These are phyloP conservation scores for Entomyzon cyanotis DNA, from an alignment of 2,113 vertebrate species.

Conservation along the genomic window DNA sequence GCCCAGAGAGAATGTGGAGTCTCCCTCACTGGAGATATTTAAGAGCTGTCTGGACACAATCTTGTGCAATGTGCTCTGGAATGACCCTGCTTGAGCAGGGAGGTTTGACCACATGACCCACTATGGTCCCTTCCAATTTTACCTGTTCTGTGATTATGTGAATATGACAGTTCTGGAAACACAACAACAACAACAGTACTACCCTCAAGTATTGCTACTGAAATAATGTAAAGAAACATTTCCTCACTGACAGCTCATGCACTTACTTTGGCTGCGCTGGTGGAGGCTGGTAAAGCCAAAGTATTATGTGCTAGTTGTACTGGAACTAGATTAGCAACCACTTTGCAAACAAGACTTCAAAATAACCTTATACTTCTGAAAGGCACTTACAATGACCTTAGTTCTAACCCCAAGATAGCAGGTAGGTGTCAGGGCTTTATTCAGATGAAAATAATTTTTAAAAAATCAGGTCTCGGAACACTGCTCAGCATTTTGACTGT, in stretches of 20 bases:
- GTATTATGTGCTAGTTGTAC: neutral
- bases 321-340: neutral
- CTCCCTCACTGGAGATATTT: neutral
- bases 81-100: neutral
- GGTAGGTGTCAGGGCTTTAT: neutral
- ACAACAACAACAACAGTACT: neutral
- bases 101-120: neutral
- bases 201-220: neutral
- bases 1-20: accelerated
- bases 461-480: neutral
- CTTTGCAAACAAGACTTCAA: neutral
- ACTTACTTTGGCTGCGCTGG: neutral
- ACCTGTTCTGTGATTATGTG: neutral
- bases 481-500: neutral
- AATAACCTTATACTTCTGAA: neutral
- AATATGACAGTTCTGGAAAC: neutral
- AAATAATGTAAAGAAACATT: neutral
- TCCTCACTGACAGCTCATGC: neutral
- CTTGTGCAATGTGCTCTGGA: neutral
- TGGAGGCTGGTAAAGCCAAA: neutral
- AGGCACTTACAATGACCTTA: neutral
- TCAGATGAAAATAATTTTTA: neutral
- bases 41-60: accelerated
- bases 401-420: neutral
- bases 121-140: neutral